Conservation (phyloP, 2,113 vertebrate species). For the Pseudolaguvia tuberculata region DNA sequence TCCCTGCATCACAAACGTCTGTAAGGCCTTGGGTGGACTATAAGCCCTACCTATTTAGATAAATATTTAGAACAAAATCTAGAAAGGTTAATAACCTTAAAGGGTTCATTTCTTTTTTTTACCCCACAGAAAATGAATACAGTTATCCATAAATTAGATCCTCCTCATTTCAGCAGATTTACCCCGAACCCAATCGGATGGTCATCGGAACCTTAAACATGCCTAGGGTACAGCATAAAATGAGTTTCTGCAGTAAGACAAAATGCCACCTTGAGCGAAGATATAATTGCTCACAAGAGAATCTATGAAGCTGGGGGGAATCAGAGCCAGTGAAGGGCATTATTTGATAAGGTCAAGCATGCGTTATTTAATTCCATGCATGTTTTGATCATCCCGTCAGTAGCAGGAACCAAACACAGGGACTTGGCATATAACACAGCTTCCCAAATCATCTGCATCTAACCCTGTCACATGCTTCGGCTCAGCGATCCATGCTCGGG, state of each 20-base stretch:
- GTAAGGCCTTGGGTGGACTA: neutral
- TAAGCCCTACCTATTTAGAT: neutral
- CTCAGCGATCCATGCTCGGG: slow-evolving; percentile 4
- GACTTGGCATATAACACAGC: neutral
- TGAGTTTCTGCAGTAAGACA: neutral
- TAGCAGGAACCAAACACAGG: slow-evolving; percentile 4
- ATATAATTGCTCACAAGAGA: slow-evolving; percentile 37
- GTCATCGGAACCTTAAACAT: neutral
- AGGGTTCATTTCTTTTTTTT: neutral
- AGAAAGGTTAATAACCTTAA: neutral
- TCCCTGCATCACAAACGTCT: neutral
- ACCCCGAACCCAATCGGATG: neutral
- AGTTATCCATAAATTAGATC: neutral
- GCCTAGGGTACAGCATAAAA: neutral
- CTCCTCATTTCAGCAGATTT: neutral
- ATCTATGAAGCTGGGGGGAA: neutral
- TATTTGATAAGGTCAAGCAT: slow-evolving; percentile 43
- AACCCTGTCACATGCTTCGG: neutral
- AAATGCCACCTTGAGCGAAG: slow-evolving; percentile 3
- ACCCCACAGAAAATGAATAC: neutral
- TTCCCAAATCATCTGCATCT: slow-evolving; percentile 12
- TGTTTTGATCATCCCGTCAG: slow-evolving; percentile 9
- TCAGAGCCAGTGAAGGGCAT: slow-evolving; percentile 14
- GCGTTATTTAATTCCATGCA: slow-evolving; percentile 5
- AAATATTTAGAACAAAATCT: neutral